Conservation (phyloP, 2,113 vertebrate species). For the Ifrita kowaldi region DNA sequence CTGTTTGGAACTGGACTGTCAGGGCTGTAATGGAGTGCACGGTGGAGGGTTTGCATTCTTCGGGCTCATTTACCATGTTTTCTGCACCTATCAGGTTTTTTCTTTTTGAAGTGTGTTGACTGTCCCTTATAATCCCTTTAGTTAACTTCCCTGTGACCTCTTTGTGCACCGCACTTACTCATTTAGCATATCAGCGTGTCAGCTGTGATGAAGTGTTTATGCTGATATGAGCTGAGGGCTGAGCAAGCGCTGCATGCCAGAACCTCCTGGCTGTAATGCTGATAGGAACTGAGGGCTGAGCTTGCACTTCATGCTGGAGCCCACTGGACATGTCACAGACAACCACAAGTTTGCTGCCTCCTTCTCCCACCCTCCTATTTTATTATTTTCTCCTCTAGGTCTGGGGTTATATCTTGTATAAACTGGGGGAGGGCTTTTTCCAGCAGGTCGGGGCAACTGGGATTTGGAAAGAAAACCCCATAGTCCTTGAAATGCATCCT, state of each 20-base stretch:
- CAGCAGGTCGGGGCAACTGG: neutral
- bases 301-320: slow-evolving; percentile 42
- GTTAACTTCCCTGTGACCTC: slow-evolving; percentile 68
- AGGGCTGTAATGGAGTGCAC: slow-evolving; percentile 23
- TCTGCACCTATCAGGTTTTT: slow-evolving; percentile 31
- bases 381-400: neutral
- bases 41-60: slow-evolving; percentile 8
- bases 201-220: slow-evolving; percentile 67
- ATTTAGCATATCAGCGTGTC: slow-evolving; percentile 60
- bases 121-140: slow-evolving; percentile 61
- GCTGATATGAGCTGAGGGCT: slow-evolving; percentile 66
- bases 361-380: neutral
- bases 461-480: neutral
- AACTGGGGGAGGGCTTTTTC: neutral
- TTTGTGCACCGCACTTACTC: slow-evolving; percentile 38
- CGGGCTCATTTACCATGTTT: neutral
- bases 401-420: neutral
- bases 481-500: neutral
- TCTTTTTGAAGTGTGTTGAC: slow-evolving; percentile 48
- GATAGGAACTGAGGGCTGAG: slow-evolving; percentile 48
- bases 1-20: slow-evolving; percentile 72
- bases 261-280: slow-evolving; percentile 20
- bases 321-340: slow-evolving; percentile 22
- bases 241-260: slow-evolving; percentile 46
- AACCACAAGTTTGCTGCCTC: neutral